Conservation (phyloP, 2,113 vertebrate genomes). For the Piprites chloris region DNA sequence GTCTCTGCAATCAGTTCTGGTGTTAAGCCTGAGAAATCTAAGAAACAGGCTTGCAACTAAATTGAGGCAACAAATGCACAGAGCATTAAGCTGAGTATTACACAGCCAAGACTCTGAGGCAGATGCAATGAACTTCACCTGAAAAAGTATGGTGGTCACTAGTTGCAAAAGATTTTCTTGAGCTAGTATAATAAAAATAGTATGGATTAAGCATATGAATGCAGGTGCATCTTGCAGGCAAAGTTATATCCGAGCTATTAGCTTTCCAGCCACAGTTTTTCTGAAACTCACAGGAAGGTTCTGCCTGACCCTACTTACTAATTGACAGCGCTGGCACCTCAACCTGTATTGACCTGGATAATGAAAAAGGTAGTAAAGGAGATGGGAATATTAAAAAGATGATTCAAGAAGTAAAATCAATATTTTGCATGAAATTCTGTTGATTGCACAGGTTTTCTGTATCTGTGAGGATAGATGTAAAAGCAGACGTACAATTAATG, state of each 20-base stretch:
- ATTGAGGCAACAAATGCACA: background rate
- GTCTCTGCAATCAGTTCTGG: background rate
- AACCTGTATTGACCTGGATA: accelerated
- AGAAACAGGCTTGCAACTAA: background rate
- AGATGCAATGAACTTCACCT: background rate
- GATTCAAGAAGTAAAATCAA: background rate
- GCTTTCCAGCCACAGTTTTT: background rate
- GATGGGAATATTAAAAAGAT: background rate
- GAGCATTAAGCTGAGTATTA: background rate
- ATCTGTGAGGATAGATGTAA: background rate
- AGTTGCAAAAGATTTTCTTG: background rate
- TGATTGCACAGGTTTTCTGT: accelerated
- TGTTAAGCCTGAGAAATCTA: background rate
- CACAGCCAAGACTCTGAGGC: background rate
- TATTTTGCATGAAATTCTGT: background rate
- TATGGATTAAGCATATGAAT: background rate
- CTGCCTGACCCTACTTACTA: background rate
- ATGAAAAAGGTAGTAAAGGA: background rate
- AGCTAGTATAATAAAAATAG: background rate
- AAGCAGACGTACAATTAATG: background rate
- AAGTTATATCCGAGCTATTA: background rate
- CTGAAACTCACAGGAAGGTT: background rate
- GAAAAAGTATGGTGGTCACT: background rate
- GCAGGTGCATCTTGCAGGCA: background rate
- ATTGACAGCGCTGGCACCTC: background rate